Evolutionary conservation across 1,140 invertebrate genomes (phyloP), one percentile per base, ranked within the genome.

Genomic region (Drosophila parabipectinata): DNA sequence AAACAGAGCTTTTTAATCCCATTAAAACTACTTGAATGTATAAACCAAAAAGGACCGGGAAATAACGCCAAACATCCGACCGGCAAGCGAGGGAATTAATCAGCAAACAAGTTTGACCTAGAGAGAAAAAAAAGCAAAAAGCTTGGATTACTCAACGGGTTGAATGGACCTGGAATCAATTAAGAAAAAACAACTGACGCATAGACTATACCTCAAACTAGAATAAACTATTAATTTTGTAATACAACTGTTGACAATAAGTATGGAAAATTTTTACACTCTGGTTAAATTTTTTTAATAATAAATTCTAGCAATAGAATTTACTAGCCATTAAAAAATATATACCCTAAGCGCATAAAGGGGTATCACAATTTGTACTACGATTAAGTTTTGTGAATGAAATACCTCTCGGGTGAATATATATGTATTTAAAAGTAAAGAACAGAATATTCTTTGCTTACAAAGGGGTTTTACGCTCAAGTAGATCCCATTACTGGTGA

Each of bases 61-160:
- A 69, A 67, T 56, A 56, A n/a, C 66, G 26, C 24, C 62, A 48
- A 67, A 69, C 62, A 69, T 69, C 45, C 7, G 18, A 44, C 14
- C 34, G 15, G 9, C 30, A 28, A 28, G 44, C 32, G 32, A 67
- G 48, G 48, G 62, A 24, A 69, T 67, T 67, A 69, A 47, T 69
- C 66, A 69, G 41, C 61, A 69, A 69, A 66, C 66, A 55, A 50
- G 61, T 56, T 67, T 69, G 26, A 50, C 10, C 18, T 21, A 9
- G 2, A 45, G 44, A 26, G 50, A 9, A 15, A 48, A 39, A 24
- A 15, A 44, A 39, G 48, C 62, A 50, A 39, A 30, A 64, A 61
- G 4, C 15, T 45, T 2, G 21, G 24, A 67, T 67, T 67, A 53
- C 59, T 67, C 66, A 69, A 69, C 45, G 63, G 62, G 44, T 68